Evolutionary conservation across 1,140 invertebrate species (phyloP), one percentile per base, ranked within the genome.

Genomic region (Zaprionus gabonicus): DNA sequence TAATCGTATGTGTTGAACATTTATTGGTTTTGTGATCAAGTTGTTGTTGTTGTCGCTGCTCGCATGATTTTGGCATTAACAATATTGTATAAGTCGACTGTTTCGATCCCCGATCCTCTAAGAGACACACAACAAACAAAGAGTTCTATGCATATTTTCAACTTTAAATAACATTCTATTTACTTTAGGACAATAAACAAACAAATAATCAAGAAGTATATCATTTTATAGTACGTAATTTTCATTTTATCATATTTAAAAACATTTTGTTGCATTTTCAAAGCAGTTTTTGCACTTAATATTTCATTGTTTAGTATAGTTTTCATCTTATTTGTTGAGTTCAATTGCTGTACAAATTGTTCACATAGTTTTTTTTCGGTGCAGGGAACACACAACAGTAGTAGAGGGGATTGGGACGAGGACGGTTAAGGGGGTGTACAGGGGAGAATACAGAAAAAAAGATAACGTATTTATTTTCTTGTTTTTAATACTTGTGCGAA

Each of bases 261-360:
- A 82, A 70, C 56, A 77, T 78, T 65, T 71, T 72, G 41, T 80
- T 78, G 78, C 81, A 76, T 83, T 15, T 83, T 78, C 41, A 79
- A 85, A 86, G 81, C 76, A 88, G 78, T 75, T 88, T 82, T 88
- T 88, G 84, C 85, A 88, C 84, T 88, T 88, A 75, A 73, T 85
- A 80, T 80, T 88, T 77, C 81, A 90, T 84, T 81, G 82, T 85
- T 56, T 55, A 34, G 31, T 34, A 34, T 56, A 31, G 23, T 28
- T 31, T 28, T 56, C 13, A 28, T 55, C 31, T 59, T 56, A 13
- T 20, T 66, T 71, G 68, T 71, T 72, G 63, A 82, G 71, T 84
- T 84, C 64, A 72, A 78, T 90, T 88, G 84, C 84, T 88, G 84
- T 88, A 88, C 84, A 88, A 88, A 79, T 81, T 85, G 78, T 90